Evolutionary conservation across 2,888 invertebrate species (phyloP).

Genomic region (Pristionchus mayeri): DNA sequence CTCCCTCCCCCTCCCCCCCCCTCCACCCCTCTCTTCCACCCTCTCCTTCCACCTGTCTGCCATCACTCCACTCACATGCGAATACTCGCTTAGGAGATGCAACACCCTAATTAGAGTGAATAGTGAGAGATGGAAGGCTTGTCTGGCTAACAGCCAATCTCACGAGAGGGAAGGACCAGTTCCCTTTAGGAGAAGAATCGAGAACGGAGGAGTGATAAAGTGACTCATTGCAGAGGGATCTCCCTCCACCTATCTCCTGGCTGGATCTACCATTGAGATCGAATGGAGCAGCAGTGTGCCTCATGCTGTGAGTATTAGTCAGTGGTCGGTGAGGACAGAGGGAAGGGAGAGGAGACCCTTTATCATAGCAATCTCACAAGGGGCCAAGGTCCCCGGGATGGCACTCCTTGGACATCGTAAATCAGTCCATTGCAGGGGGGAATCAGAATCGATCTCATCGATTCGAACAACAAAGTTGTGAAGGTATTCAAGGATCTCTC

Average conservation of each 20-base stretch:
- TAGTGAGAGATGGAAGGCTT: constrained; percentile 5
- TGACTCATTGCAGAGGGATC: constrained; percentile 18
- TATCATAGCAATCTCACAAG: background rate
- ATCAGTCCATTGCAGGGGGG: constrained; percentile 84
- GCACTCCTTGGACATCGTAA: constrained; percentile 10
- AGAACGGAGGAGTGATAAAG: constrained; percentile 18
- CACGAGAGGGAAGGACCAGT: constrained; percentile 31
- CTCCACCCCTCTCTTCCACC: background rate
- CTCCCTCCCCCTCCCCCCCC: no score
- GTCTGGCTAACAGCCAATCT: constrained; percentile 27
- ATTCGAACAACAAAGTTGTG: constrained; percentile 87
- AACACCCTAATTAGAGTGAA: constrained; percentile 31
- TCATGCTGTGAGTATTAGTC: constrained; percentile 84
- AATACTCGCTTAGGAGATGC: constrained; percentile 8
- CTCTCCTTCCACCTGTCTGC: constrained; percentile 39
- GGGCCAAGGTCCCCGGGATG: constrained; percentile 16
- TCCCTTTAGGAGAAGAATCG: background rate
- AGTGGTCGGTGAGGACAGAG: background rate
- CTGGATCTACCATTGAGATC: constrained; percentile 89
- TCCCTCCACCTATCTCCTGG: constrained; percentile 70
- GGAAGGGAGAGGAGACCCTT: background rate
- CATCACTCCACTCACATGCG: background rate
- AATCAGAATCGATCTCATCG: constrained; percentile 89
- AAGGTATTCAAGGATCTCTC: constrained; percentile 83
- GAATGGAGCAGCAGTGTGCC: constrained; percentile 95